Base-by-base conservation (phyloP, 1,140 invertebrate genomes). In the Aphidius gifuensis region DNA sequence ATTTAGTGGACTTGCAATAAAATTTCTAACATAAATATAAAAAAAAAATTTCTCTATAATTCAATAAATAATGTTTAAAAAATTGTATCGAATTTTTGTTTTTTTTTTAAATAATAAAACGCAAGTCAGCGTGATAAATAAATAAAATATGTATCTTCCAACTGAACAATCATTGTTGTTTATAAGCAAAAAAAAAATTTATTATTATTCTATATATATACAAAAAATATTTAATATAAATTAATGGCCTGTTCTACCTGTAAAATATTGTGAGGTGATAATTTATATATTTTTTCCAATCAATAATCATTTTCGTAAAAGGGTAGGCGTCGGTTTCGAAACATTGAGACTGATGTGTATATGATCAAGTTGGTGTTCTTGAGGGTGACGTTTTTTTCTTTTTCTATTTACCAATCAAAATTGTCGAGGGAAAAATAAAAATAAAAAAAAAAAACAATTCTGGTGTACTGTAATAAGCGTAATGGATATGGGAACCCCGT, bases 241-340 rank as follows among this genome's bases (percentile, higher is more conserved):
- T 58, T 48, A 58, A 58, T 58, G 57, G 47, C 45, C 57, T 49
- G 47, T 62, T 62, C 54, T 43, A 39, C 50, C 50, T 39, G 38
- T 53, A 53, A 53, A 46, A 53, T 21, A 3, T 39, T 39, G 23
- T 32, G 23, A 32, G 2, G 4, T 32, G 4, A 32, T 32, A 32
- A 32, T 32, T 32, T 32, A 32, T 32, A 32, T 32, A 32, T 32
- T 32, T 32, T 21, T 74, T 71, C 74, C 74, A 75, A 78, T 78
- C 76, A 76, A 79, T 77, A 74, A 68, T 78, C 76, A 78, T 77
- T 71, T 76, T 67, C 74, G 74, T 78, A 79, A 78, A 79, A 79
- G 76, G 75, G 76, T 79, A 74, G 75, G 75, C 66, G 72, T 69
- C 54, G 71, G 68, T 67, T 71, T 68, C 68, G 70, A 70, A 58